Percentiles rank a stretch among this genome's conserved stretches.
Conservation (phyloP, 2,797 vertebrate species). For the Amphiprion clarkii region DNA sequence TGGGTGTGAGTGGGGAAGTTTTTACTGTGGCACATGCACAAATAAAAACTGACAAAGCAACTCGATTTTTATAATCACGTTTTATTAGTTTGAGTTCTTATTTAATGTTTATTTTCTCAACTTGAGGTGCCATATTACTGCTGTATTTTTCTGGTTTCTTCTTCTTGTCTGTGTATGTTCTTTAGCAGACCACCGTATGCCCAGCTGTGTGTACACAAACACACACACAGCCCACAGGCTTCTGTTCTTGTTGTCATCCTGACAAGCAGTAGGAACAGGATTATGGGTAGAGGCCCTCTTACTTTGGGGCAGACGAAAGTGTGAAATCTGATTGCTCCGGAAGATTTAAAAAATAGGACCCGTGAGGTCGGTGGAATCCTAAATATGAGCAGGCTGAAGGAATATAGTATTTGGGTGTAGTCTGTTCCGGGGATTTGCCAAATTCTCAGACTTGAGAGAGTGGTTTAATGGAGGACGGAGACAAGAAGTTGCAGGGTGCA, state of each 20-base stretch:
- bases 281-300: conserved; percentile 63
- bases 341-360: conserved; percentile 65
- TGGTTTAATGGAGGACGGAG: conserved; percentile 54
- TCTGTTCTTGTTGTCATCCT: conserved; percentile 74
- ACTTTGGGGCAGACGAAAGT: conserved; percentile 65
- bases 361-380: conserved; percentile 62
- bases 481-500: conserved; percentile 36
- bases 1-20: neutral
- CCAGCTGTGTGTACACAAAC: conserved; percentile 21
- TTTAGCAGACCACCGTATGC: conserved; percentile 21
- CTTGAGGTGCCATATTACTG: neutral
- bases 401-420: conserved; percentile 54
- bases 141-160: neutral
- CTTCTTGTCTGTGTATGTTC: conserved; percentile 27
- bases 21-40: conserved; percentile 1
- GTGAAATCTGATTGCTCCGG: conserved; percentile 79
- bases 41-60: neutral
- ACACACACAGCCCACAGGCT: conserved; percentile 38
- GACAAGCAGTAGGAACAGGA: conserved; percentile 75
- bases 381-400: conserved; percentile 58
- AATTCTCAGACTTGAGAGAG: conserved; percentile 53
- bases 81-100: neutral
- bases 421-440: conserved; percentile 65
- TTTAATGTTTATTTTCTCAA: neutral
- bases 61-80: neutral